These are phyloP conservation scores for Plecturocebus donacophilus DNA, from an alignment of 2,113 vertebrate genomes.

Conservation along the genomic window DNA sequence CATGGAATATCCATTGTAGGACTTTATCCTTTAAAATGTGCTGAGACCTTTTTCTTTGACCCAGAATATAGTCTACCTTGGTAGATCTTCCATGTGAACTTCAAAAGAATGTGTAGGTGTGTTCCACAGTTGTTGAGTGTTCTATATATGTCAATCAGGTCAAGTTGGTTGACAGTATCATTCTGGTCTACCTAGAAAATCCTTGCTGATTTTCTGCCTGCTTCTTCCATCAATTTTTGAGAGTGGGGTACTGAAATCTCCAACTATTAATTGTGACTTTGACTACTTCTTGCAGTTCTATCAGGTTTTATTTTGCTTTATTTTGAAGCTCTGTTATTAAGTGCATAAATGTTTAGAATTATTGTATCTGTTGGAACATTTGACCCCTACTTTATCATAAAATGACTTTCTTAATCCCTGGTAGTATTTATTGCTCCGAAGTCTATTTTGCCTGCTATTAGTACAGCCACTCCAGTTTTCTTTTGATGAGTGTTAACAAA, in stretches of 20 bases:
- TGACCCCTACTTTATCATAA: not conserved
- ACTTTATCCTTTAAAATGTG: not conserved
- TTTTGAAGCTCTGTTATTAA: not conserved
- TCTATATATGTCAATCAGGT: not conserved
- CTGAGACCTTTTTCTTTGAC: not conserved
- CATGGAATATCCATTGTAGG: not conserved
- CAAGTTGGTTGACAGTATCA: not conserved
- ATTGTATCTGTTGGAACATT: not conserved
- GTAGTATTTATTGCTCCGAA: not conserved
- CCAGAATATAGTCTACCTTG: not conserved
- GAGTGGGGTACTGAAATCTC: not conserved
- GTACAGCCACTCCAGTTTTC: not conserved
- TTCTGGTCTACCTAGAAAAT: not conserved
- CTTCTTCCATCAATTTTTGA: not conserved
- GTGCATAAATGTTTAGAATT: not conserved
- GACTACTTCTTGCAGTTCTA: not conserved
- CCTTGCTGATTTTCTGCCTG: not conserved
- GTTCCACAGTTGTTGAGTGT: not conserved
- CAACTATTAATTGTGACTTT: not conserved
- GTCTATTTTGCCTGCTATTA: slow-evolving; percentile 28
- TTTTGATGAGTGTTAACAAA: not conserved
- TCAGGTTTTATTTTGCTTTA: not conserved
- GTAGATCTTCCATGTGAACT: not conserved
- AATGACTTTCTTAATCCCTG: not conserved
- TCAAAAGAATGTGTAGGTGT: not conserved